phyloP scores from a whole-genome alignment of 2,888 invertebrate genomes.

The Drosophila fulvimacula region DNA sequence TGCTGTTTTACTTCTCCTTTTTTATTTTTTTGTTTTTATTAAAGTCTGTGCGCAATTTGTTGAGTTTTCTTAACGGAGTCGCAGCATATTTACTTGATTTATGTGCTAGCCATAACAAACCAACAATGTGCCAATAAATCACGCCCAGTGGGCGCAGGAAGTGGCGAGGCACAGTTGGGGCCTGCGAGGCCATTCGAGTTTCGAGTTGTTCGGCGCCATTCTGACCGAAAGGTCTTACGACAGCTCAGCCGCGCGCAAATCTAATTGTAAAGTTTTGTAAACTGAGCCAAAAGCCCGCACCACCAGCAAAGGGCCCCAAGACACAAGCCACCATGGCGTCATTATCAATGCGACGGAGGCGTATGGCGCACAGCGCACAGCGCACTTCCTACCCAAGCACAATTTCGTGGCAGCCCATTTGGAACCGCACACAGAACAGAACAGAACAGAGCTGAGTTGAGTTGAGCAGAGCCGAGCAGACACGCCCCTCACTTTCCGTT shows the following conservation, averaged over 20 bases:
- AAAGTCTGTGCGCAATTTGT: constrained; percentile 27
- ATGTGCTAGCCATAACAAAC: constrained; percentile 48
- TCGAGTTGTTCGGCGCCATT: constrained; percentile 2
- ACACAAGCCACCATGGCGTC: constrained; percentile 52
- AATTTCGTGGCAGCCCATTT: constrained; percentile 22
- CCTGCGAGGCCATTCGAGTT: neutral
- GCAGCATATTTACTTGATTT: constrained; percentile 69
- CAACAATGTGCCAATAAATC: constrained; percentile 71
- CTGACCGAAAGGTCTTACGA: constrained; percentile 51
- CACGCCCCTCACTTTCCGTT: neutral
- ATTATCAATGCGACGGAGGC: constrained; percentile 59
- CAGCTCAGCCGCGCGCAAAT: constrained; percentile 58
- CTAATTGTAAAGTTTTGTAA: constrained; percentile 75
- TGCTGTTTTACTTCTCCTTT: neutral
- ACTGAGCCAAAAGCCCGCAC: constrained; percentile 50
- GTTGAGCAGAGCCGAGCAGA: neutral
- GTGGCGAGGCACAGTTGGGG: neutral
- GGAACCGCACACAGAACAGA: constrained; percentile 34
- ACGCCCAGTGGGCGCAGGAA: constrained; percentile 29
- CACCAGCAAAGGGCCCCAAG: constrained; percentile 37
- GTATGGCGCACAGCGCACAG: neutral
- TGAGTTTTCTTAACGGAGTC: constrained; percentile 42
- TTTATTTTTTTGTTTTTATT: constrained; percentile 13
- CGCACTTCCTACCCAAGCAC: constrained; percentile 9
- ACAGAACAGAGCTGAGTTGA: neutral